Evolutionary conservation across 2,888 invertebrate genomes (phyloP).

Genomic region (Harpalus rubripes): DNA sequence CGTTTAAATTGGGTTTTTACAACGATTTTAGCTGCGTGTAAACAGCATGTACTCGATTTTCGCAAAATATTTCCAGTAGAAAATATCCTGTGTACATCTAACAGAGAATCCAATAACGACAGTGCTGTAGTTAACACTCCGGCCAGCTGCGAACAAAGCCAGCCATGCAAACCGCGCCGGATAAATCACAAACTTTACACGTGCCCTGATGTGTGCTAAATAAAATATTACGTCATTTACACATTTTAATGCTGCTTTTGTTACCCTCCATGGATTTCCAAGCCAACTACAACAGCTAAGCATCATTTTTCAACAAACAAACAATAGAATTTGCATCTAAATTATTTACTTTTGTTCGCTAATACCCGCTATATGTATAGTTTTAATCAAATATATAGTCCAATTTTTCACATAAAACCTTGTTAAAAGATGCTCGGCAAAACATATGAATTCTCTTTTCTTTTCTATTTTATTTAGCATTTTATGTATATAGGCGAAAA

Average conservation of each 20-base stretch:
- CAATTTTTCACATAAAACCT: neutral
- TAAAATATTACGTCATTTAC: conserved; percentile 23
- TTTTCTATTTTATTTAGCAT: too few species aligned
- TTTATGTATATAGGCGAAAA: too few species aligned
- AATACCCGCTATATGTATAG: neutral
- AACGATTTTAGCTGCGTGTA: conserved; percentile 33
- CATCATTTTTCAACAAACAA: neutral
- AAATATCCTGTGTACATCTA: conserved; percentile 2
- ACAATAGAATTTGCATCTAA: conserved; percentile 6
- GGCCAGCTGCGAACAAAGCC: conserved; percentile 15
- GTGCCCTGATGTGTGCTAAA: conserved; percentile 11
- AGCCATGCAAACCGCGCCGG: conserved; percentile 2
- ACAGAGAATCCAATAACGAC: conserved; percentile 27
- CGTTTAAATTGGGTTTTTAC: conserved; percentile 21
- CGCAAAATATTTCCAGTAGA: conserved; percentile 12
- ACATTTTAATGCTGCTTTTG: conserved; percentile 15
- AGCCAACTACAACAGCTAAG: neutral
- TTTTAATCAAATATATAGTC: neutral
- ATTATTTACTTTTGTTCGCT: neutral
- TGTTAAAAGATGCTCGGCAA: too few species aligned
- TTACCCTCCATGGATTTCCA: neutral
- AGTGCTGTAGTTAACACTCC: neutral
- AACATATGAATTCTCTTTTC: too few species aligned
- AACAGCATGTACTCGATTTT: conserved; percentile 29
- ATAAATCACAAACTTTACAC: conserved; percentile 26